Base-by-base conservation (phyloP, 2,797 vertebrate species). In the Manis javanica region DNA sequence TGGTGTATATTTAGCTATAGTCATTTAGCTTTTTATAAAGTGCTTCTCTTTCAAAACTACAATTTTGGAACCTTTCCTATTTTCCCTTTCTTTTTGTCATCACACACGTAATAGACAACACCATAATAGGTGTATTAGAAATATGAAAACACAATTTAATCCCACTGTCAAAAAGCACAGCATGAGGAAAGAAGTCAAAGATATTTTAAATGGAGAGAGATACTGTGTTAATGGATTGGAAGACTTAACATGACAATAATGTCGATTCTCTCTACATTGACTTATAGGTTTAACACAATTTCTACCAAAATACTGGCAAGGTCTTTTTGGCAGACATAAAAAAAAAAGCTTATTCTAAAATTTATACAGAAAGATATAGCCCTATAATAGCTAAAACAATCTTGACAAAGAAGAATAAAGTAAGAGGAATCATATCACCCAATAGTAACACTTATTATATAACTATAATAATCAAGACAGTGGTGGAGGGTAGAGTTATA, bases 81-180 rank as follows among this genome's bases (percentile, higher is more conserved):
- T 29, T 85, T 57, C 9, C 2, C 7, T 49, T 75, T 78, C 57
- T 78, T 79, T 82, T 31, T 91, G 37, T 37, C 89, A 87, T 71
- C 24, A 66, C 5, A 55, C 53, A 5, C 21, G 39, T 83, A 84
- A 23, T 29, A 84, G 42, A 71, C 9, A 49, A 63, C 2, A 53
- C 8, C 34, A 77, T 86, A 61, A 59, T 57, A 87, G 13, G 31
- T 55, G 7, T 59, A 84, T 91, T 74, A 71, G 13, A 92, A 90
- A 87, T 75, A 82, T 75, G 55, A 89, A 85, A 95, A 74, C 31
- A 83, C 37, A 68, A 49, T 59, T 42, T 90, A 95, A 74, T 90
- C 46, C 37, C 49, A 92, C 15, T 86, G 16, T 85, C 83, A 75
- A 69, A 79, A 94, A 87, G 34, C 12, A 79, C 0, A 94, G 7